Evolutionary conservation across 23 tunicate species (phyloP), one percentile per base, ranked within the genome.

Genomic region (Ascidia mentula): DNA sequence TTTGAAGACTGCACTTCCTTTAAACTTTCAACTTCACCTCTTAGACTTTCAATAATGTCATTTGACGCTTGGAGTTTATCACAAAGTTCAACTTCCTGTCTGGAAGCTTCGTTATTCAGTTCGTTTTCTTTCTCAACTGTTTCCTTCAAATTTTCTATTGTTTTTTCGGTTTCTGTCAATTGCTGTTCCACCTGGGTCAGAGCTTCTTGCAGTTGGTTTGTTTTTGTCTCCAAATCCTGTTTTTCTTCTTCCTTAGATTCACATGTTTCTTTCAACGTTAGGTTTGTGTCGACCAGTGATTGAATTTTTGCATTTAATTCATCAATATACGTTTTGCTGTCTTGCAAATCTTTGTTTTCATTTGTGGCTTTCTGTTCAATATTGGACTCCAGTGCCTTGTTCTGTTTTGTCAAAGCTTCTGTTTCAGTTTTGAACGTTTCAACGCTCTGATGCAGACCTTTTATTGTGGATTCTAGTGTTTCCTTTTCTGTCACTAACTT

Each of bases 241-340:
- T 81, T 38, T 6, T 45, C 39, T 60, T 65, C 72, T 32, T 78
- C 72, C 0, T 33, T 24, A 69, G 34, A 32, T 9, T 34, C 32
- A 2, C 28, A 35, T 71, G 71, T 31, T 12, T 38, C 24, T 0
- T 81, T 36, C 31, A 31, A 30, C 5, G 31, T 32, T 33, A 60
- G 24, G 9, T 79, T 17, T 36, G 15, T 13, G 8, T 69, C 77
- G 37, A 33, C 40, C 22, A 40, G 34, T 59, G 39, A 34, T 73
- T 80, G 69, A 13, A 87, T 26, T 60, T 87, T 80, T 80, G 20
- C 85, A 59, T 45, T 74, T 76, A 87, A 72, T 8, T 34, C 35
- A 38, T 85, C 81, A 72, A 72, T 69, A 33, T 82, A 69, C 24
- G 18, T 74, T 70, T 70, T 34, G 9, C 2, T 2, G 7, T 70